These are phyloP conservation scores for Indicator maculatus DNA, from an alignment of 2,113 vertebrate species.

Conservation along the genomic window DNA sequence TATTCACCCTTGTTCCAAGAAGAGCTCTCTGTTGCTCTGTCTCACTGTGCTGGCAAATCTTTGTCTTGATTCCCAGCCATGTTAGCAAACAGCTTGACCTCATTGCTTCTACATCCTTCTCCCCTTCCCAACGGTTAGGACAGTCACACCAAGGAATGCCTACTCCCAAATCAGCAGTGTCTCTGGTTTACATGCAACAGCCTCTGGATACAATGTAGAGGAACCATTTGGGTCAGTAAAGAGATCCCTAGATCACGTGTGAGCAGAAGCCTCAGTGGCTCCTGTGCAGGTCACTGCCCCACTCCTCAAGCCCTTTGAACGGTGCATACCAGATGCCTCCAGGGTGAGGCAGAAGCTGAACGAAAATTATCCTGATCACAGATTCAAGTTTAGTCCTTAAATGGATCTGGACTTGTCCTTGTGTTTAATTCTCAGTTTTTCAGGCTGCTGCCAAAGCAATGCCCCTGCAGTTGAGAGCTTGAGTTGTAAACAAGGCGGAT, in stretches of 20 bases:
- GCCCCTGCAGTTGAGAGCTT: not conserved
- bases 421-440: not conserved
- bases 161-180: not conserved
- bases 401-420: not conserved
- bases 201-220: not conserved
- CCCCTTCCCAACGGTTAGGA: accelerated
- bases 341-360: not conserved
- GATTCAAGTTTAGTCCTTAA: not conserved
- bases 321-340: not conserved
- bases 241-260: not conserved
- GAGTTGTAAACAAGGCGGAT: not conserved
- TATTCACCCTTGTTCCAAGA: not conserved
- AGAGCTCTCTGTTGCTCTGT: not conserved
- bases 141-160: not conserved
- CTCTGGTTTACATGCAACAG: not conserved
- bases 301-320: accelerated
- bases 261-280: not conserved
- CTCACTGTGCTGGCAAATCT: not conserved
- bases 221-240: not conserved
- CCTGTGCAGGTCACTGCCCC: not conserved
- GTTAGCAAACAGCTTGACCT: not conserved
- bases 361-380: not conserved
- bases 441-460: not conserved
- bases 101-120: not conserved
- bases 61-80: not conserved